Conservation (phyloP, 2,888 invertebrate species). For the Drosophila tripunctata region DNA sequence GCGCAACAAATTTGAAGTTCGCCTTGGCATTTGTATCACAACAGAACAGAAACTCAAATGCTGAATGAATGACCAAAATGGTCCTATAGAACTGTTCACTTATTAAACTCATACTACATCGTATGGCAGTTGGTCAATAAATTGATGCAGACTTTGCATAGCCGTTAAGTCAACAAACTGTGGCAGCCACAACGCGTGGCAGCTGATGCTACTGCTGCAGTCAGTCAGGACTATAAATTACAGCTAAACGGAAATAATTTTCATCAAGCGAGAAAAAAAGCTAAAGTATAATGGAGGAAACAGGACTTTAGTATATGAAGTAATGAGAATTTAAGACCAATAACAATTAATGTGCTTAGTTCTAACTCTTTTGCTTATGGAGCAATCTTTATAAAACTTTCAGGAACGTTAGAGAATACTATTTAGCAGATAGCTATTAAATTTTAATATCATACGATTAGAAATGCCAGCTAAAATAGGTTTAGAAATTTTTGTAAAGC, state of each 20-base stretch:
- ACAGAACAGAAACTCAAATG: neutral
- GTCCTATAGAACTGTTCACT: constrained; percentile 18
- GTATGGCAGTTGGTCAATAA: constrained; percentile 58
- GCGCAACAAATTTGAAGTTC: constrained; percentile 37
- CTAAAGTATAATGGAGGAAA: neutral
- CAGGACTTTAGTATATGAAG: too few relatives aligned
- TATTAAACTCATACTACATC: constrained; percentile 35
- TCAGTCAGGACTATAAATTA: constrained; percentile 63
- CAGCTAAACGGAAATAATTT: constrained; percentile 76
- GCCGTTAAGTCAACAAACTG: constrained; percentile 70
- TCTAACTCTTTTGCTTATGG: too few relatives aligned
- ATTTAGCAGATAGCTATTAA: too few relatives aligned
- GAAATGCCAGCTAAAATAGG: neutral
- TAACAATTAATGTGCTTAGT: too few relatives aligned
- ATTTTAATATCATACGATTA: neutral
- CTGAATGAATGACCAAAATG: constrained; percentile 18
- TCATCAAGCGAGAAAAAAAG: constrained; percentile 25
- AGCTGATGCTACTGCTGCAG: constrained; percentile 27
- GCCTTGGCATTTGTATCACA: constrained; percentile 44
- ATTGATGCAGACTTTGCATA: constrained; percentile 74
- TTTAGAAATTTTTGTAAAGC: neutral
- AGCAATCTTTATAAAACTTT: too few relatives aligned
- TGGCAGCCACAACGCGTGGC: constrained; percentile 21
- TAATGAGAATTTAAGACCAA: too few relatives aligned
- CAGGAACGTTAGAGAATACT: too few relatives aligned